Conservation (phyloP, 2,113 vertebrate genomes). For the Cervus canadensis region DNA sequence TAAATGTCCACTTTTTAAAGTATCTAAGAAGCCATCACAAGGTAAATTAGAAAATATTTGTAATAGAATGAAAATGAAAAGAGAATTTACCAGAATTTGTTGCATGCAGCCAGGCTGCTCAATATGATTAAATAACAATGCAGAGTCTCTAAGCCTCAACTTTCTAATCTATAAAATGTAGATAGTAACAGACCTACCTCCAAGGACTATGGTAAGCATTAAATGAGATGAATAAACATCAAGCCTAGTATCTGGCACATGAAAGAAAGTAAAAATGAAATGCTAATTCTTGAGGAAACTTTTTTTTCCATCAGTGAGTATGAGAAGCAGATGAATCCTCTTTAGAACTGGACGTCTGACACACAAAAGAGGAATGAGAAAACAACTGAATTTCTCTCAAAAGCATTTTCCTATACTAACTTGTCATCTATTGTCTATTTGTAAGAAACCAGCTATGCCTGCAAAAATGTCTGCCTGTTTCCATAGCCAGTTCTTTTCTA, state of each 20-base stretch:
- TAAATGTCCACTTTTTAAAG: background rate
- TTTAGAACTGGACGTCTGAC: background rate
- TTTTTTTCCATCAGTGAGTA: background rate
- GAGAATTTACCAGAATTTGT: background rate
- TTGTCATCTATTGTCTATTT: constrained; percentile 6
- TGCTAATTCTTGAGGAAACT: background rate
- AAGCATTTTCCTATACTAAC: background rate
- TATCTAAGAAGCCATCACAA: background rate
- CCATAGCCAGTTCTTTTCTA: constrained; percentile 49
- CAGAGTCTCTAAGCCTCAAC: background rate
- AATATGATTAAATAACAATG: background rate
- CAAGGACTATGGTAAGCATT: background rate
- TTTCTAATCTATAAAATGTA: background rate
- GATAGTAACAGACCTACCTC: background rate
- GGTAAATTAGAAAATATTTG: background rate
- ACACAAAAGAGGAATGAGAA: background rate
- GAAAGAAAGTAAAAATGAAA: background rate
- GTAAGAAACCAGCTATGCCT: constrained; percentile 2
- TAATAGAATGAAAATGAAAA: background rate
- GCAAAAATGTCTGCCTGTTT: constrained; percentile 25
- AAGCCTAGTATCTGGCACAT: background rate
- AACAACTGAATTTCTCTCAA: background rate
- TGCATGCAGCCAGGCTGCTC: background rate
- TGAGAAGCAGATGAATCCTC: background rate
- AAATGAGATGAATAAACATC: background rate